Conservation (phyloP, 2,113 vertebrate genomes). For the Rhinolophus ferrumequinum region DNA sequence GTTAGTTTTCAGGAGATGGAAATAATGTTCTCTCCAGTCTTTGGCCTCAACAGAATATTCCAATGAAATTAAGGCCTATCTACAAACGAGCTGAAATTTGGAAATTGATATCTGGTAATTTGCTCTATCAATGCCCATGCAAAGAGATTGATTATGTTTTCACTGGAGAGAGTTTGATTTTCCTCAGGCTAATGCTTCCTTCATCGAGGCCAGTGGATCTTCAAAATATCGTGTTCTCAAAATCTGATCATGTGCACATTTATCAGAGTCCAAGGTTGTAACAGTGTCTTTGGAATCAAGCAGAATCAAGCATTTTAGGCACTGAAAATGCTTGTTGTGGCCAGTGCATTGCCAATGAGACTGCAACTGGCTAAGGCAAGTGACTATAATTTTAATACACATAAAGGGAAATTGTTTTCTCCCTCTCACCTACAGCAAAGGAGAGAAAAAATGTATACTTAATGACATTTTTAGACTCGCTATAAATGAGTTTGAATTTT, state of each 20-base stretch:
- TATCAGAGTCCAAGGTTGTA: not conserved
- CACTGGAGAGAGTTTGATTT: conserved; percentile 7
- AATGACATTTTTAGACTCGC: not conserved
- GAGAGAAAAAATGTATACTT: not conserved
- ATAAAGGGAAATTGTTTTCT: not conserved
- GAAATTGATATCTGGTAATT: not conserved
- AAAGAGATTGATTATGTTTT: not conserved
- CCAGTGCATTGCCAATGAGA: not conserved
- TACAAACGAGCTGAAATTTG: not conserved
- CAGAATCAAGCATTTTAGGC: not conserved
- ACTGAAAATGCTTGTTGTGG: not conserved
- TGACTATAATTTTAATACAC: not conserved
- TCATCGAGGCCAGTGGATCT: not conserved
- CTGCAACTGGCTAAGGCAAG: not conserved
- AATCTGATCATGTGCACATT: not conserved
- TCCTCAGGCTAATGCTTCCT: not conserved
- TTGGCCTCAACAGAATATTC: conserved; percentile 24
- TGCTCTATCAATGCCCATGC: not conserved
- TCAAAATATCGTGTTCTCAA: not conserved
- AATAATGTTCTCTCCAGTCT: not conserved
- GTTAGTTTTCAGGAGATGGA: not conserved
- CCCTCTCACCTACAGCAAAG: not conserved
- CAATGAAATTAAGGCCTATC: not conserved
- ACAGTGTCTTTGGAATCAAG: not conserved
- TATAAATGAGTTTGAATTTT: not conserved